These are phyloP conservation scores for Campylomormyrus numenius DNA, from an alignment of 2,113 vertebrate species.

Conservation along the genomic window DNA sequence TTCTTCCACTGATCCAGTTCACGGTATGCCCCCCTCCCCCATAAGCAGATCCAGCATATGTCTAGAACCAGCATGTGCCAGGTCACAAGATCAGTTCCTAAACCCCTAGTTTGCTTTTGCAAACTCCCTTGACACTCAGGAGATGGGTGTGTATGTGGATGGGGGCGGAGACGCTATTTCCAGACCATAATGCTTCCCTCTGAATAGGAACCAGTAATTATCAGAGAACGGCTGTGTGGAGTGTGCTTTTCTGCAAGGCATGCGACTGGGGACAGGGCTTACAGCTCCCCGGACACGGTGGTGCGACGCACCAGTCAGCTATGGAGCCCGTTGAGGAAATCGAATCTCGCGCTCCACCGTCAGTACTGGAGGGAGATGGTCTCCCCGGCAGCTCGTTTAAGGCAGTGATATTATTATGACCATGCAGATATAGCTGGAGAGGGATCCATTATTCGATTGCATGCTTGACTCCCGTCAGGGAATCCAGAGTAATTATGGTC, in stretches of 20 bases:
- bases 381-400: conserved; percentile 45
- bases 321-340: conserved; percentile 1
- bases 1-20: neutral
- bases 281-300: neutral
- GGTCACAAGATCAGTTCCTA: neutral
- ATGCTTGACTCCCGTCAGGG: conserved; percentile 44
- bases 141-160: neutral
- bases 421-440: conserved; percentile 51
- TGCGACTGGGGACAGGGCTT: neutral
- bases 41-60: neutral
- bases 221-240: neutral
- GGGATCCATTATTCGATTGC: conserved; percentile 47
- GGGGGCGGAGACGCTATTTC: neutral
- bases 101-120: neutral
- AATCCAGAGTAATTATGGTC: conserved; percentile 51
- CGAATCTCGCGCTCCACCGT: conserved; percentile 24
- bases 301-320: neutral
- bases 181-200: neutral
- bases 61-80: neutral
- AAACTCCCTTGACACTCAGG: neutral
- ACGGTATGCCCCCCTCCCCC: neutral
- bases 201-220: neutral
- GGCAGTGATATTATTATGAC: conserved; percentile 54
- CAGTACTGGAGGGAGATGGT: conserved; percentile 36
- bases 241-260: neutral